Conservation (phyloP, 2,113 vertebrate genomes). For the Gadus macrocephalus region DNA sequence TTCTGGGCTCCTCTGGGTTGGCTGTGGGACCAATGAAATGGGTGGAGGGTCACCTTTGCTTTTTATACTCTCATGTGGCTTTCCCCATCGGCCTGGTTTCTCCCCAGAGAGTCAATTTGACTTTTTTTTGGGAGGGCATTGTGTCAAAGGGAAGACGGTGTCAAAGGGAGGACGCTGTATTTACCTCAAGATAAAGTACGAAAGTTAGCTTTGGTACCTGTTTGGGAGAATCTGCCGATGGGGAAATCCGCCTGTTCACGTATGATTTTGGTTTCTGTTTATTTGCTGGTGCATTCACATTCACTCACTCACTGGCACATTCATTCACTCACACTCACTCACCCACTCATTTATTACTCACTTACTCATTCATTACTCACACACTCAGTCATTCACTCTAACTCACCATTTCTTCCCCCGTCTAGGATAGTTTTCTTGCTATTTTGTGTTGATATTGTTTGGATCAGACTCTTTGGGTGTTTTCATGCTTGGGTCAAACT, state of each 20-base stretch:
- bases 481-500: too few species aligned
- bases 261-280: too few species aligned
- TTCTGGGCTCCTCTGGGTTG: slow-evolving; percentile 77
- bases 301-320: too few species aligned
- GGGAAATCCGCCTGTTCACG: too few species aligned
- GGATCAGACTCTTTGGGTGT: slow-evolving; percentile 26
- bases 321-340: too few species aligned
- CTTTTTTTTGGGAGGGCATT: too few species aligned
- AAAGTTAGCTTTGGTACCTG: too few species aligned
- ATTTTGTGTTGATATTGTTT: slow-evolving; percentile 32
- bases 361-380: slow-evolving; percentile 40
- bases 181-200: too few species aligned
- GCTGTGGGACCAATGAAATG: slow-evolving; percentile 22
- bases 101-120: not conserved
- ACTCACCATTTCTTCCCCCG: slow-evolving; percentile 12
- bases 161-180: not conserved
- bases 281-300: too few species aligned
- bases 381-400: slow-evolving; percentile 36
- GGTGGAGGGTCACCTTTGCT: too few species aligned
- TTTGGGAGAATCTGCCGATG: slow-evolving; percentile 30
- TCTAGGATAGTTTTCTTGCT: slow-evolving; percentile 34
- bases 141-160: too few species aligned
- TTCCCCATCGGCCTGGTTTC: slow-evolving; percentile 45
- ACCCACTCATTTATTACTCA: slow-evolving; percentile 35
- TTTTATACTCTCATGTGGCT: not conserved